Evolutionary conservation across 2,113 vertebrate genomes (phyloP), one percentile per base, ranked within the genome.

Genomic region (Fulica atra): DNA sequence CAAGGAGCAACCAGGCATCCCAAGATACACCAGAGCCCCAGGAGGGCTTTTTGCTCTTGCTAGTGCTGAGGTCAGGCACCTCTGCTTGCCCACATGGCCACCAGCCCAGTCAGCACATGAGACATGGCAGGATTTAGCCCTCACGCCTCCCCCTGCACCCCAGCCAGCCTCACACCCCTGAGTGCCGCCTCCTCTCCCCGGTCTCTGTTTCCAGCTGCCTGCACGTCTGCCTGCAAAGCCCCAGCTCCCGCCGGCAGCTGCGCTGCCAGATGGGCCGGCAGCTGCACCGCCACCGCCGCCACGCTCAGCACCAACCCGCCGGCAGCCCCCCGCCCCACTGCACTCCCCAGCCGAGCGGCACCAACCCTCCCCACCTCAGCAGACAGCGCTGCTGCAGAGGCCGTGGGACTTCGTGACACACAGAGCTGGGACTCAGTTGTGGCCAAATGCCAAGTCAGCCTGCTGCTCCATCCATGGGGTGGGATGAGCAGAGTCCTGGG

Each of bases 251-350:
- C 44, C 8, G 5, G 69, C 90, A 88, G 87, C 80, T 82, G 83
- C 76, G 44, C 40, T 46, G 66, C 90, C 93, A 93, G 93, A 96
- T 93, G 93, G 65, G 80, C 83, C 29, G 6, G 60, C 92, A 93
- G 80, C 90, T 93, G 92, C 24, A 2, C 16, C 9, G 3, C 69
- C 20, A 2, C 36, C 63, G 2, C 69, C 11, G 3, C 60, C 69
- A 6, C 1, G 15, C 66, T 82, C 11, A 1, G 71, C 88, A 88
- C 66, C 24, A 4, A 36, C 78, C 84, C 14, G 2, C 57, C 2
- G 5, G 57, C 65, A 53, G 14, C 13, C 12, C 17, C 54, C n/a
- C 44, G 23, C 5, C 40, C n/a, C n/a, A 4, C 56, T 3, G 13
- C 2, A 3, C 63, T 76, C 63, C 87, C 69, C 13, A 3, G 3